Conservation (phyloP, 2,113 vertebrate genomes). For the Corynorhinus townsendii region DNA sequence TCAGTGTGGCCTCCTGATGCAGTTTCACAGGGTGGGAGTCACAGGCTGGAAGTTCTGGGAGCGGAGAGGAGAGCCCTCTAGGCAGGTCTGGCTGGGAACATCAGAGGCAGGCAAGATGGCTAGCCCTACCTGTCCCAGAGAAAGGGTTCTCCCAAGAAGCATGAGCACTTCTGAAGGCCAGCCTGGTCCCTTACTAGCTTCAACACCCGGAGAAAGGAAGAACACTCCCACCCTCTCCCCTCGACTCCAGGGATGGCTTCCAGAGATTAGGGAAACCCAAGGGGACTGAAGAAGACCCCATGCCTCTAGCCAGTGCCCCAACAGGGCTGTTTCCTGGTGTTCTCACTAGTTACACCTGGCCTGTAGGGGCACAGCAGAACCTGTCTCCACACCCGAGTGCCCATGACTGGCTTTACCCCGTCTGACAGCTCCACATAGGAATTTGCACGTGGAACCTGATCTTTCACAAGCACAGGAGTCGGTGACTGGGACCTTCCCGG, state of each 20-base stretch:
- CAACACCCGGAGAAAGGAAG: not conserved
- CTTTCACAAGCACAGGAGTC: not conserved
- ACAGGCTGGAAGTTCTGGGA: not conserved
- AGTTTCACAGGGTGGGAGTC: not conserved
- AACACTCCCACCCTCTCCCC: no score
- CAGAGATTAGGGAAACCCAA: not conserved
- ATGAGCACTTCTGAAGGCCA: not conserved
- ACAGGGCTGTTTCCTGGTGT: fast-evolving
- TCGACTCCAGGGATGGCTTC: not conserved
- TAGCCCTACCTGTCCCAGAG: not conserved
- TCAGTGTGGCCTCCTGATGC: fast-evolving
- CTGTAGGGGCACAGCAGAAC: not conserved
- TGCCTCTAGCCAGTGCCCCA: not conserved
- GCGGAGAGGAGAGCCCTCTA: not conserved
- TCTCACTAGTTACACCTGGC: not conserved
- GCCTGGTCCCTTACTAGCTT: not conserved
- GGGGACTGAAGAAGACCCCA: not conserved
- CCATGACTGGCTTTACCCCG: not conserved
- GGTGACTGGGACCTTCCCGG: not conserved
- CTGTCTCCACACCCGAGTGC: not conserved
- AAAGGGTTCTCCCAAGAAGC: not conserved
- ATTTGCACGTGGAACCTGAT: not conserved
- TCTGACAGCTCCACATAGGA: fast-evolving
- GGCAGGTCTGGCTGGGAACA: not conserved
- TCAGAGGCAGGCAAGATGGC: no score